Percentiles rank a stretch among this genome's conserved stretches.
Conservation (phyloP, 1,140 invertebrate species). For the Heliconius hewitsoni region DNA sequence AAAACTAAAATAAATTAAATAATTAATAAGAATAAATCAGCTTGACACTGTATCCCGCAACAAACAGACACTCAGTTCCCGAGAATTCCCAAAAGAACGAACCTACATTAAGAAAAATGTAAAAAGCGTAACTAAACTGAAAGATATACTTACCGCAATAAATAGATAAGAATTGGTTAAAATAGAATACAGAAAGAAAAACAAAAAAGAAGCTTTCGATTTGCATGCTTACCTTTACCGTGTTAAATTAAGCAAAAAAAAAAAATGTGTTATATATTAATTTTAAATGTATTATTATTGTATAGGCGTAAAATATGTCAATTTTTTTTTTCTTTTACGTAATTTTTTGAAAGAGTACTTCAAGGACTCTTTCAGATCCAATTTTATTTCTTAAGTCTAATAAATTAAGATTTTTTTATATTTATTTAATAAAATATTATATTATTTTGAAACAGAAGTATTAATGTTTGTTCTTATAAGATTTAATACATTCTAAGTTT, state of each 20-base stretch:
- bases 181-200: slow-evolving; percentile 40
- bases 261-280: not conserved
- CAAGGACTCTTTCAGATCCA: not conserved
- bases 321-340: not conserved
- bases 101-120: not conserved
- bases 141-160: slow-evolving; percentile 54
- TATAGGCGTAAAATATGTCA: no score
- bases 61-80: no score
- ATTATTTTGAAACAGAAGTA: not conserved
- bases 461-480: no score
- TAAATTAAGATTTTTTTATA: not conserved
- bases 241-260: slow-evolving; percentile 22
- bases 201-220: slow-evolving; percentile 47
- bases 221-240: slow-evolving; percentile 55
- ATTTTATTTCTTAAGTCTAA: not conserved
- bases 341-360: not conserved
- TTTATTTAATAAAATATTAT: not conserved
- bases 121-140: slow-evolving; percentile 14
- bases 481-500: no score
- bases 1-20: no score
- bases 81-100: not conserved
- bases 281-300: no score
- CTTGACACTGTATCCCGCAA: no score
- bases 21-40: no score
- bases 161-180: slow-evolving; percentile 42